phyloP scores from a whole-genome alignment of 1,140 invertebrate species.

The Helicoverpa armigera region DNA sequence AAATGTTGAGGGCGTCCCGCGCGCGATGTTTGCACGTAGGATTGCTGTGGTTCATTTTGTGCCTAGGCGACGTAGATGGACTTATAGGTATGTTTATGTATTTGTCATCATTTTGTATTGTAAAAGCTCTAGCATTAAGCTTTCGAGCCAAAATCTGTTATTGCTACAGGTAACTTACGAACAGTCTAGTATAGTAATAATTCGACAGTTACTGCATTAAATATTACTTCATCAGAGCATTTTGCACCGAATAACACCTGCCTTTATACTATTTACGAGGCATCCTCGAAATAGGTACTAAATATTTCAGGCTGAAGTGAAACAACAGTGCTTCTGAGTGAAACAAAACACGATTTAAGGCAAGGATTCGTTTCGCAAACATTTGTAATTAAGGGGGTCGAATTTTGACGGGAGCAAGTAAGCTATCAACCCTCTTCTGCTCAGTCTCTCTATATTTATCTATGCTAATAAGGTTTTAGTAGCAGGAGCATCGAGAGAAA shows the following conservation, averaged over 20 bases:
- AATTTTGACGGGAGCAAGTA: constrained; percentile 8
- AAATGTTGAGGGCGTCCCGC: constrained; percentile 78
- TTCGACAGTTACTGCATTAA: no score
- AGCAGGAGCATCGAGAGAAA: neutral
- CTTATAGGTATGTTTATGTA: constrained; percentile 73
- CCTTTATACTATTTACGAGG: no score
- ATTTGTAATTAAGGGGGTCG: neutral
- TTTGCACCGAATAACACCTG: no score
- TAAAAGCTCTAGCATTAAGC: neutral
- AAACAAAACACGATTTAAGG: no score
- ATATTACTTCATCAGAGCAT: no score
- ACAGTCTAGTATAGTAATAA: no score
- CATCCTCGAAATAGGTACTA: no score
- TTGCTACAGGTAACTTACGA: no score
- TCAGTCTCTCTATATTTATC: constrained; percentile 19
- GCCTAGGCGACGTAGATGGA: constrained; percentile 65
- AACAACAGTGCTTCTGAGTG: no score
- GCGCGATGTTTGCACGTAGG: constrained; percentile 72
- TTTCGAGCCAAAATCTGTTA: no score
- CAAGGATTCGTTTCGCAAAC: constrained; percentile 15
- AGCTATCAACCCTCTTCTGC: constrained; percentile 10
- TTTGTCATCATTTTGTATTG: neutral
- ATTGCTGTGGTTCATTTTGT: constrained; percentile 70
- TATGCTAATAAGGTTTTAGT: constrained; percentile 35
- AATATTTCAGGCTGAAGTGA: no score